Evolutionary conservation across 2,113 vertebrate species (phyloP), one percentile per base, ranked within the genome.

Genomic region (Gulo gulo): DNA sequence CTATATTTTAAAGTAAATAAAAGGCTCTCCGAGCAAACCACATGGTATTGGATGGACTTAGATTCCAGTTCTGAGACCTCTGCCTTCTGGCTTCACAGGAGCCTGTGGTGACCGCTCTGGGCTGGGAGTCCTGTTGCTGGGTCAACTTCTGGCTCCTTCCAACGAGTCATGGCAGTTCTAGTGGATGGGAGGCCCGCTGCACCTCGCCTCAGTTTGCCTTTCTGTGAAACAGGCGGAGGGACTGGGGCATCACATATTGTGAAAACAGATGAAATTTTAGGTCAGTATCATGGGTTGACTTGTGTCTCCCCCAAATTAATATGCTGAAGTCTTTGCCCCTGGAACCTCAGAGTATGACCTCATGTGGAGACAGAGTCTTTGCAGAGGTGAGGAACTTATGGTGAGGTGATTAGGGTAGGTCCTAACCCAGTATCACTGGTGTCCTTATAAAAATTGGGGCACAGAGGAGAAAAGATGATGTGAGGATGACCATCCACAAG

Each of bases 1-100:
- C 96, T 98, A 11, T 98, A 95, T 98, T 97, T 98, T 96, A 87
- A 98, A 98, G 96, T 96, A 98, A 98, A 98, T 98, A 97, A 97
- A 97, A 96, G 96, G 85, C 92, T 97, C 76, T 95, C 12, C 1
- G 92, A 95, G 76, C 61, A 92, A 98, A 98, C 98, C 98, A 98
- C 97, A 98, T 0, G 4, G 79, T 73, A 24, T 95, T 97, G 96
- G 98, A 97, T 42, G 61, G 88, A 86, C 81, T 97, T 45, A 21
- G 88, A 67, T 55, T 52, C 87, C 81, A 31, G 59, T 91, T 83
- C 92, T 0, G 59, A 98, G 95, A 91, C 92, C 95, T 96, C 84
- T 91, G 97, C 45, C 45, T 98, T 96, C 95, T 96, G 96, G 96
- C 96, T 95, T 95, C 69, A 42, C 6, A 85, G 84, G 88, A 97